Percentiles rank a stretch among this genome's conserved stretches.
Conservation (phyloP, 2,797 vertebrate species). For the Lerista edwardsae region DNA sequence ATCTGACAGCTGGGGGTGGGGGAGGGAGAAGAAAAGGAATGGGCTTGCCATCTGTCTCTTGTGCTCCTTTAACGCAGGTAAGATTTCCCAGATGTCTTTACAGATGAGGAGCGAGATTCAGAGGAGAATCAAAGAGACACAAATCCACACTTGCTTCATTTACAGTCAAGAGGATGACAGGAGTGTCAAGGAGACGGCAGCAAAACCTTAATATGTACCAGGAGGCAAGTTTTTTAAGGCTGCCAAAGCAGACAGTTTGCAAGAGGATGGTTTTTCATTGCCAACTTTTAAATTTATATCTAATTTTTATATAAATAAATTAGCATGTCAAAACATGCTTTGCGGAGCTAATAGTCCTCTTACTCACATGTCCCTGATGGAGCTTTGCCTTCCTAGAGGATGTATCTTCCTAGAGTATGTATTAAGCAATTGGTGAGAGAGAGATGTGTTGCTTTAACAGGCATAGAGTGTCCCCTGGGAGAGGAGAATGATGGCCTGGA, state of each 20-base stretch:
- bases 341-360: background rate
- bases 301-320: accelerated
- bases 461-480: background rate
- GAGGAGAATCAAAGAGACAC: background rate
- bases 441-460: conserved; percentile 57
- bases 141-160: background rate
- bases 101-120: background rate
- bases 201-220: accelerated
- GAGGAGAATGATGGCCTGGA: too few relatives aligned
- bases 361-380: accelerated
- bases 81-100: conserved; percentile 5
- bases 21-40: conserved; percentile 1
- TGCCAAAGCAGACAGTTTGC: accelerated
- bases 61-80: background rate
- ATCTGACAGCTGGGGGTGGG: conserved; percentile 5
- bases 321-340: accelerated
- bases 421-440: conserved; percentile 57
- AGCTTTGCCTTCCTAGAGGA: background rate
- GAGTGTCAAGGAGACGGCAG: background rate
- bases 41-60: background rate
- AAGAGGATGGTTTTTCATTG: background rate
- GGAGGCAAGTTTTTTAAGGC: accelerated
- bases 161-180: accelerated
- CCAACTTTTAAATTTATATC: background rate
- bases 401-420: too few relatives aligned